These are phyloP conservation scores for Donacobius atricapilla DNA, from an alignment of 2,113 vertebrate species.

Conservation along the genomic window DNA sequence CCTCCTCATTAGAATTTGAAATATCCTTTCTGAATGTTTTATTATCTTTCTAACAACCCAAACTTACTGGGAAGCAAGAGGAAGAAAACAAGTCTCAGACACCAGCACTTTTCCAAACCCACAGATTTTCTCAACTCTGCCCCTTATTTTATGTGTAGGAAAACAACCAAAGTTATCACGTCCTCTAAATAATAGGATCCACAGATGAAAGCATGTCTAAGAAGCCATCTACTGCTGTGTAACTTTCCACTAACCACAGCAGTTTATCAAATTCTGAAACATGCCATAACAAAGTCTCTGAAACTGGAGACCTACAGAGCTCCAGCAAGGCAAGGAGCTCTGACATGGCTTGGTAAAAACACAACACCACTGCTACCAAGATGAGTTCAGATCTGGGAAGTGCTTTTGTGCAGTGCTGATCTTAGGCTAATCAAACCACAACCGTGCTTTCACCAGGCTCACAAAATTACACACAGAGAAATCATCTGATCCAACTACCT, in stretches of 20 bases:
- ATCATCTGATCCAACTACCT: neutral
- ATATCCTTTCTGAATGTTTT: neutral
- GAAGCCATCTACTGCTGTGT: neutral
- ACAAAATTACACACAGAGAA: neutral
- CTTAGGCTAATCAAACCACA: neutral
- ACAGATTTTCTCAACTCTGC: neutral
- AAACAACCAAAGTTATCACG: neutral
- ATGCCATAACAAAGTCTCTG: neutral
- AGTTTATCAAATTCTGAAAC: neutral
- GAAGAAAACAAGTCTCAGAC: neutral
- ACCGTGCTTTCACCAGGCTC: neutral
- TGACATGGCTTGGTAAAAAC: accelerated
- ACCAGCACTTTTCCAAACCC: neutral
- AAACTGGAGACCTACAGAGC: neutral
- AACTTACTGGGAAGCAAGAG: neutral
- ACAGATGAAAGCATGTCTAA: neutral
- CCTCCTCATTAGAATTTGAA: neutral
- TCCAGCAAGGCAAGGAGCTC: neutral
- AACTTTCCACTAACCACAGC: neutral
- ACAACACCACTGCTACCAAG: neutral
- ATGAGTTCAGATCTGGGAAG: neutral
- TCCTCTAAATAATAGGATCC: neutral
- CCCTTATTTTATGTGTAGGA: neutral
- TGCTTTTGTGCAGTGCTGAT: neutral
- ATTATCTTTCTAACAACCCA: neutral